A percentile compares a stretch with the other conserved stretches of the same genome.
Conservation (phyloP, 2,113 vertebrate genomes). For the Silurus meridionalis region DNA sequence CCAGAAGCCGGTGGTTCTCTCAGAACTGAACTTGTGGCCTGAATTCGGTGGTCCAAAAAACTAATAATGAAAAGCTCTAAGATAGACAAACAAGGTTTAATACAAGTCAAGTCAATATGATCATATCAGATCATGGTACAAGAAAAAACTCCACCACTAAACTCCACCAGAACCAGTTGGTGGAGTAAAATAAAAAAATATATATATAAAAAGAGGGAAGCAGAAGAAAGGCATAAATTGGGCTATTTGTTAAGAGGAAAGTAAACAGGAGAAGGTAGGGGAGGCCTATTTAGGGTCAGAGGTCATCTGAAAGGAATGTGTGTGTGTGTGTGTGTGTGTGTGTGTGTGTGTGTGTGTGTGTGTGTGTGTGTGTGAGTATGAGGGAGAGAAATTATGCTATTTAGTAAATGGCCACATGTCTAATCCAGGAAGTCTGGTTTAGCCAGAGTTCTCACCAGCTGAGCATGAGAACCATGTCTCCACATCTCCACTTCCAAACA, state of each 20-base stretch:
- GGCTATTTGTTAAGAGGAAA: slow-evolving; percentile 29
- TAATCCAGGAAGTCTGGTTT: slow-evolving; percentile 5
- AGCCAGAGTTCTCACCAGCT: background rate
- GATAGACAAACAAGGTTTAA: background rate
- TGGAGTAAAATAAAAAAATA: background rate
- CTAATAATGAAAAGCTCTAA: background rate
- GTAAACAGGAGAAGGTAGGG: slow-evolving; percentile 2
- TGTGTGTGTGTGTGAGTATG: background rate
- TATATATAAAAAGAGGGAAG: background rate
- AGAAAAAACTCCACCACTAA: slow-evolving; percentile 44
- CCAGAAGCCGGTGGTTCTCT: too few species aligned
- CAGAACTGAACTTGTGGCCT: too few species aligned
- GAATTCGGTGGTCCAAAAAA: background rate
- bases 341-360: background rate
- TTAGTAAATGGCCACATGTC: slow-evolving; percentile 12
- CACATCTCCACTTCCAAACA: background rate
- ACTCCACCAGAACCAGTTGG: slow-evolving; percentile 43
- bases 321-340: slow-evolving; percentile 11
- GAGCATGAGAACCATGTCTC: background rate
- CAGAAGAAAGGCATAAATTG: slow-evolving; percentile 14
- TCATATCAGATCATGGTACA: background rate
- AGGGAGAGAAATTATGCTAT: background rate
- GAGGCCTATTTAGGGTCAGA: slow-evolving; percentile 43
- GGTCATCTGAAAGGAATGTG: slow-evolving; percentile 43
- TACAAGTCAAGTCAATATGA: background rate